Evolutionary conservation across 2,888 invertebrate species (phyloP), one percentile per base, ranked within the genome.

Genomic region (Ophion ellenae): DNA sequence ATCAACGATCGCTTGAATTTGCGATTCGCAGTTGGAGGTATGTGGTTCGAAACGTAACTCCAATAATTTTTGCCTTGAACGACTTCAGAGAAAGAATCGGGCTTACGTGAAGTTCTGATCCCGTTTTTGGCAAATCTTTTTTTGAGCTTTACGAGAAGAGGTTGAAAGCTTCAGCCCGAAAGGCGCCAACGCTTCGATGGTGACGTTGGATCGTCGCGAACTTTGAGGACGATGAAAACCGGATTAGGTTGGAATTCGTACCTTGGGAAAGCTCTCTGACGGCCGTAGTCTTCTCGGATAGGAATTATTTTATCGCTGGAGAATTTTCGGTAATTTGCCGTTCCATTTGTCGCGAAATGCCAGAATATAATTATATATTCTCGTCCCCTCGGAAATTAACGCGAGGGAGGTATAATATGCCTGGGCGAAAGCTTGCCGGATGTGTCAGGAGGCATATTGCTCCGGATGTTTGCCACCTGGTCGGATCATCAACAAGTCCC

Each of bases 381-480:
- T 36, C 57, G 32, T 71, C 57, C 32, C 53, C 57, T n/a, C 57
- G 10, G n/a, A 71, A 32, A 53, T 71, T 71, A 17, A 32, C 36
- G 57, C 7, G 32, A 53, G 32, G n/a, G 0, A 53, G 17, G 57
- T 5, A n/a, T 7, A 40, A 61, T 59, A 61, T 45, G 36, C 40
- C 61, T 61, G 20, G 61, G 61, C 5, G 14, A 45, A 74, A 74
- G 45, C 61, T 24, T 74, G 4, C 40, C 14, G 74, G 9, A 61
- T 74, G 20, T 61, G 53, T 53, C 10, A 47, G 11, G 74, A 28
- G 57, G 74, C 59, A 74, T 74, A 74, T 74, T 74, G 61, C 74
- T 74, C 61, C 53, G 59, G 9, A 71, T 32, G n/a, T 36, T 71
- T 36, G 24, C 17, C 57, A n/a, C 32, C 32, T 32, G 36, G 36